Base-by-base conservation (phyloP, 2,888 invertebrate species). In the Leptodirus hochenwartii region DNA sequence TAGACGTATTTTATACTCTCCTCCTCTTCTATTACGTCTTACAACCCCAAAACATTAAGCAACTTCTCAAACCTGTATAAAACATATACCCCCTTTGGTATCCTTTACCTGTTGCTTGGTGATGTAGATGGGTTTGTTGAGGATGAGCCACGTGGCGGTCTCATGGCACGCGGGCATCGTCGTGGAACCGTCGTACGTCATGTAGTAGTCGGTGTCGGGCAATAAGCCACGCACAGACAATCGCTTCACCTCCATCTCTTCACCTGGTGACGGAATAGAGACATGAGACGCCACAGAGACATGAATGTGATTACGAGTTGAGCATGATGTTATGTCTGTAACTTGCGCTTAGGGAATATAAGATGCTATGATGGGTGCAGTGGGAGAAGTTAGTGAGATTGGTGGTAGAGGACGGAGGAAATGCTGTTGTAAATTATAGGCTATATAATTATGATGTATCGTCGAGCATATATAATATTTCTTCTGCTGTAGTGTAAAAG, bases 121-220 rank as follows among this genome's bases (percentile, higher is more conserved):
- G 56, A 95, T 88, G 62, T 93, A 93, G 53, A 96, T 88, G 38
- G 96, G 96, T 59, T 90, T 91, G 63, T 96, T 96, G 55, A 93
- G 68, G 49, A 98, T 81, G 55, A 96, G 67, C 96, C 96, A 96
- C 46, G 93, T 93, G 59, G 95, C 93, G 14, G 95, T 95, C 61
- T 96, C 96, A 58, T 90, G 81, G 62, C 96, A 96, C 38, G 91
- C 87, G 3, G 96, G 96, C 55, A 87, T 85, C 31, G 95, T 95
- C 34, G 88, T 80, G 24, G 93, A 93, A 28, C 95, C 96, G 48
- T 95, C 91, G 58, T 95, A 98, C 30, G 96, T 96, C 78, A 98
- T 88, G 62, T 90, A 96, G 61, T 88, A 82, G 50, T 85, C 79
- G 26, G 91, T 93, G 45, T 84, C 80, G 4, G 96, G 93, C 37